Conservation (phyloP, 1,140 invertebrate genomes). For the Zaprionus africanus region DNA sequence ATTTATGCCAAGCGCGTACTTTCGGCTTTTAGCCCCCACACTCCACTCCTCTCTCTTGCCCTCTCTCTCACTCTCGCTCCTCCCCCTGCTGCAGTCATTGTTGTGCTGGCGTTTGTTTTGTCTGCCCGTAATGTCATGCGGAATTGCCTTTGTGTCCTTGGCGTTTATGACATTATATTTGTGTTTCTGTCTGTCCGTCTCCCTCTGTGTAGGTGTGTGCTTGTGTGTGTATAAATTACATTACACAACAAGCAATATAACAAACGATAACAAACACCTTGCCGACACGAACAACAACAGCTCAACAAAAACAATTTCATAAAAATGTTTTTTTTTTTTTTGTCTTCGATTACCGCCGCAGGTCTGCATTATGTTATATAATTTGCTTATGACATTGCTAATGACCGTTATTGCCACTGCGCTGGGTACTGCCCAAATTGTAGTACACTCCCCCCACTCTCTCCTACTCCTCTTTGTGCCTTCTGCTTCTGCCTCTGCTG, state of each 20-base stretch:
- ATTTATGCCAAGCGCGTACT: constrained; percentile 80
- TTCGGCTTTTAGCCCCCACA: constrained; percentile 67
- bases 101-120: constrained; percentile 70
- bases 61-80: not conserved
- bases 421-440: not conserved
- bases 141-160: constrained; percentile 82
- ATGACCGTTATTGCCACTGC: constrained; percentile 38
- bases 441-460: not conserved
- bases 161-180: constrained; percentile 81
- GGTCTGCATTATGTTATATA: constrained; percentile 50
- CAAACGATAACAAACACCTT: constrained; percentile 83
- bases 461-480: not conserved
- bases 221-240: constrained; percentile 75
- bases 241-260: constrained; percentile 82
- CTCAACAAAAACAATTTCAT: constrained; percentile 64
- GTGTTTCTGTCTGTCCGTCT: constrained; percentile 42
- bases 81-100: constrained; percentile 7
- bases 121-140: constrained; percentile 75
- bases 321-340: constrained; percentile 57
- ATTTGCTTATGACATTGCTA: constrained; percentile 48
- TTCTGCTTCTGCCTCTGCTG: not conserved
- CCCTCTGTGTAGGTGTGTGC: constrained; percentile 10
- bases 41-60: not conserved
- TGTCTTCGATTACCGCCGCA: constrained; percentile 50
- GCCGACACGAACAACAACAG: constrained; percentile 42